Conservation (phyloP, 2,797 vertebrate species). For the Chrysolophus pictus region DNA sequence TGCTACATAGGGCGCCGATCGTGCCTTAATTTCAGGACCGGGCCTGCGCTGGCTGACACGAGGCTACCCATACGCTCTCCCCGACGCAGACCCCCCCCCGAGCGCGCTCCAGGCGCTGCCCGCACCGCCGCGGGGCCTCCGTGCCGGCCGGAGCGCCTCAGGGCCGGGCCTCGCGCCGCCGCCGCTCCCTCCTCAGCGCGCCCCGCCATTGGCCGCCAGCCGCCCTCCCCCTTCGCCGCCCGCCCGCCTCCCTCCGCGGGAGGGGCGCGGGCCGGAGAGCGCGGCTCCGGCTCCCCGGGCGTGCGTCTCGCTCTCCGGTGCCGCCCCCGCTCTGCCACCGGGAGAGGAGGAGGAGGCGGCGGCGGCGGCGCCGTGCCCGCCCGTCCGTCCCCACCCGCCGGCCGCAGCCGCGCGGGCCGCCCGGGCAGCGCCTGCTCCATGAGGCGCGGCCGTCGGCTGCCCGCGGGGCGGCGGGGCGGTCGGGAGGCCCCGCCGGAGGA, state of each 20-base stretch:
- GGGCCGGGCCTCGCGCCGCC: neutral
- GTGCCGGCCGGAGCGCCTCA: neutral
- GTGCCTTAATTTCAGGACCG: neutral
- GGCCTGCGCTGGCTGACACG: neutral
- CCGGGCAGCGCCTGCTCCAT: neutral
- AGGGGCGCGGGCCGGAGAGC: neutral
- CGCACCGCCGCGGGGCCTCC: neutral
- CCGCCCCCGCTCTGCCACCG: neutral
- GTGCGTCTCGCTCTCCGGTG: neutral
- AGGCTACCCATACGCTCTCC: neutral
- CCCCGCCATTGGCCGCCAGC: neutral
- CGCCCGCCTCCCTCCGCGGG: neutral
- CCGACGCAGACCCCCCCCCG: neutral
- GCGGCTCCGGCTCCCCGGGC: neutral
- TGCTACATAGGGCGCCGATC: accelerated
- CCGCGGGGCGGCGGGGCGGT: neutral
- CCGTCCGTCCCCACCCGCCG: neutral
- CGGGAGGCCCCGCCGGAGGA: constrained; percentile 58
- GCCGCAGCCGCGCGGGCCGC: neutral
- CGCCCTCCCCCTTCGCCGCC: neutral
- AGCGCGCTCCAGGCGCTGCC: no score
- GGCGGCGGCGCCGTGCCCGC: neutral
- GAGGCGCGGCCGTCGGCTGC: neutral
- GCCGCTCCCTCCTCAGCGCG: neutral
- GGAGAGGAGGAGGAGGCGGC: neutral